A percentile compares a stretch with the other conserved stretches of the same genome.
Conservation (phyloP, 2,888 invertebrate species). For the Nymphalis polychloros region DNA sequence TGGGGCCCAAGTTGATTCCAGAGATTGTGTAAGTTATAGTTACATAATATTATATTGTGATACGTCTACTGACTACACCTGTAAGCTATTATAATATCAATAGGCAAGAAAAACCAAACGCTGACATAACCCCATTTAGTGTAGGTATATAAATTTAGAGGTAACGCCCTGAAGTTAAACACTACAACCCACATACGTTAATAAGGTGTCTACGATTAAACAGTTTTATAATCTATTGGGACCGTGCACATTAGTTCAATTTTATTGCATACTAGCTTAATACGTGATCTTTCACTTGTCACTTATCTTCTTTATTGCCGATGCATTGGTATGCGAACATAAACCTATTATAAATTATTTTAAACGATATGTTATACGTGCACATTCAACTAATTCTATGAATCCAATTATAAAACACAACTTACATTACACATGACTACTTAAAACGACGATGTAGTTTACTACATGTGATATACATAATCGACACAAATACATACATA, state of each 20-base stretch:
- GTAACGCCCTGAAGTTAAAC: neutral
- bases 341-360: neutral
- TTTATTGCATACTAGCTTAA: neutral
- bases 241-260: neutral
- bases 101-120: neutral
- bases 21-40: constrained; percentile 87
- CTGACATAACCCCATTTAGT: neutral
- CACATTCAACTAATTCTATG: neutral
- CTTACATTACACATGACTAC: too few species aligned
- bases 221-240: neutral
- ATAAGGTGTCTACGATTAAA: neutral
- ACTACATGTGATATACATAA: too few species aligned
- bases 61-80: neutral
- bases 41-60: neutral
- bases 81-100: neutral
- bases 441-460: too few species aligned
- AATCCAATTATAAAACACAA: neutral
- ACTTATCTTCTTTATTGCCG: neutral
- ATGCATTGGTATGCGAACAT: neutral
- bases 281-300: neutral
- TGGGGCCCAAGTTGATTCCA: constrained; percentile 92
- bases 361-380: neutral
- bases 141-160: too few species aligned
- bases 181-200: too few species aligned
- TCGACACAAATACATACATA: too few species aligned